Evolutionary conservation across 2,888 invertebrate species (phyloP), one percentile per base, ranked within the genome.

Genomic region (Nomada ferruginata): DNA sequence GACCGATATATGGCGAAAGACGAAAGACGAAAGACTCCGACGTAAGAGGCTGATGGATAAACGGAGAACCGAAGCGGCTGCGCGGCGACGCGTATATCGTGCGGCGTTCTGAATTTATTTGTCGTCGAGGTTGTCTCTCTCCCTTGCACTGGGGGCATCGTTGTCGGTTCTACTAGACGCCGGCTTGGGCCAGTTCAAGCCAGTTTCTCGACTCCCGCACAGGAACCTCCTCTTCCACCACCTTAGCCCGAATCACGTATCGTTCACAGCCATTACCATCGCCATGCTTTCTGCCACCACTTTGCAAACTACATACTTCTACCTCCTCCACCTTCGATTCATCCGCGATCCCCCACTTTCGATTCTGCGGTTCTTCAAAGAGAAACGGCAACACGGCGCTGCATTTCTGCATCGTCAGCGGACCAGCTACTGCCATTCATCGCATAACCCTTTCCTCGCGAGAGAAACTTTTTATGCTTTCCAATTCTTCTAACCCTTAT

Each of bases 181-280:
- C 86, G 89, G 92, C 90, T 91, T 75, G 81, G 79, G 89, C 92
- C 92, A 90, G 92, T 92, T 91, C 85, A 72, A 92, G 91, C 92
- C 91, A 90, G 92, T 92, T 92, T 88, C 76, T 77, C 81, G 72
- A 82, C 82, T 79, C 69, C 83, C 78, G 87, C 83, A 76, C 82
- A 66, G 65, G 77, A 47, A 60, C 66, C 80, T 70, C 78, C 83
- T 75, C 61, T 50, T 70, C 73, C 78, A 71, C 71, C 63, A 52
- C 78, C 60, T 69, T 64, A 53, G 57, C 26, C 52, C 64, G 75
- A 11, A 29, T 59, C 60, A n/a, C 59, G 63, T 78, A 78, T 82
- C 82, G 78, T 83, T 72, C 77, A 76, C 82, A 82, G 73, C 83
- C 82, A 77, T 82, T 80, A 79, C 81, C 81, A 79, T 79, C 81